Base-by-base conservation (phyloP, 2,113 vertebrate species). In the Zosterops hypoxanthus region DNA sequence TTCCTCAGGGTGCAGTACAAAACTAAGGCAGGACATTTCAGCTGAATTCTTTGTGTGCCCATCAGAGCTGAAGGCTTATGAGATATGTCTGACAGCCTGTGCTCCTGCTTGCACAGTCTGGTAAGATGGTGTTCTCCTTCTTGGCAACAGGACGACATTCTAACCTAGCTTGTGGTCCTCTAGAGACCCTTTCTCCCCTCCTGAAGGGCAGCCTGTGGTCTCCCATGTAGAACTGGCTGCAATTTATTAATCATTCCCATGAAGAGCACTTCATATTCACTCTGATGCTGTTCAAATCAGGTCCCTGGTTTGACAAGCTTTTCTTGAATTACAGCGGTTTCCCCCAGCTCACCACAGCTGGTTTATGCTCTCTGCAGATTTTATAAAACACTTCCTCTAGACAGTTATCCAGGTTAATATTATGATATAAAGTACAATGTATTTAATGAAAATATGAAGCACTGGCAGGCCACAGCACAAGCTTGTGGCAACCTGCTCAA, bases 91-190 rank as follows among this genome's bases (percentile, higher is more conserved):
- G 50, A 50, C 8, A 28, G 73, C 22, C 53, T 49, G 12, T 39
- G 36, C 10, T 82, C 22, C 36, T 55, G 41, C 66, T 93, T 61
- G 42, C 33, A 77, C 47, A 82, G 33, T 20, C 42, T 63, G 29
- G 2, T 47, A 75, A 81, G 34, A 52, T 42, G 4, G 26, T 49
- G 14, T 10, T 68, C 59, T 20, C 31, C 64, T 77, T 63, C 84
- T 33, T 69, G 71, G 39, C 41, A 61, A 46, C 1, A 65, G 36
- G 70, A 83, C 0, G 0, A 70, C 0, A 0, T 82, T 80, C 46
- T 86, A 88, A 34, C 63, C 21, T 57, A 55, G 83, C 14, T 46
- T 90, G 55, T 29, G 39, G 50, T 88, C 26, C 68, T 78, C 55
- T 73, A 66, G 42, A 75, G 57, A 94, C 23, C 5, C 29, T 50